Evolutionary conservation across 92 coral and sea anemone species (phyloP).

Genomic region (Anthopleura xanthogrammica): DNA sequence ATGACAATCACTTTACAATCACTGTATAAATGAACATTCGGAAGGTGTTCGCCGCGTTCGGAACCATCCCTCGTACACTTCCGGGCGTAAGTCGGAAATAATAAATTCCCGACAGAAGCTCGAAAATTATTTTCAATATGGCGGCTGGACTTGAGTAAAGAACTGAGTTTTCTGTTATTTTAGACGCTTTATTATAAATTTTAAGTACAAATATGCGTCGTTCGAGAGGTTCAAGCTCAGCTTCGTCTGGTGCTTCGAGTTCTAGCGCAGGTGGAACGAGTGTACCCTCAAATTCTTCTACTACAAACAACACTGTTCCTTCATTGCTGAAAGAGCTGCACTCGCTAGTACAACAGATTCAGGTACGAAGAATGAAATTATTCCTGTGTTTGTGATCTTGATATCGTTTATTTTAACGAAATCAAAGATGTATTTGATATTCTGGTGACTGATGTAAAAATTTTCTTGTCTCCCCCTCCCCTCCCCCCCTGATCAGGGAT

Average conservation of each 20-base stretch:
- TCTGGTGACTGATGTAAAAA: no score
- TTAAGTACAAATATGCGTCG: conserved; percentile 23
- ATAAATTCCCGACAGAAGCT: conserved; percentile 2
- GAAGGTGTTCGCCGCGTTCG: not conserved
- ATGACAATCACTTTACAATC: conserved; percentile 5
- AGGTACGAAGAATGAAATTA: conserved; percentile 44
- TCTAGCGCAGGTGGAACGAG: conserved; percentile 9
- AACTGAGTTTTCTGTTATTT: not conserved
- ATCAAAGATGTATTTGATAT: not conserved
- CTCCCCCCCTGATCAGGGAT: no score
- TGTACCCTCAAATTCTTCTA: conserved; percentile 10
- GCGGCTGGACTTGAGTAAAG: not conserved
- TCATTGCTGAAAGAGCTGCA: conserved; percentile 89
- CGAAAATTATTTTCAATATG: conserved; percentile 3
- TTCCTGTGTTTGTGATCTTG: not conserved
- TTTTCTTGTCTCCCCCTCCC: no score
- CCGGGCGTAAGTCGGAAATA: not conserved
- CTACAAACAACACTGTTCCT: conserved; percentile 73
- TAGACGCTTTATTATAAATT: not conserved
- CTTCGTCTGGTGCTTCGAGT: conserved; percentile 24
- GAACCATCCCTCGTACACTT: not conserved
- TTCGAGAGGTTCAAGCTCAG: conserved; percentile 29
- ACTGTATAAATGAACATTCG: not conserved
- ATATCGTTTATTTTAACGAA: not conserved
- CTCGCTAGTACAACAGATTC: conserved; percentile 83